Percentiles rank a stretch among this genome's conserved stretches.
Evolutionary conservation across 2,797 vertebrate species (phyloP).

Genomic region (Arnoldichthys spilopterus): DNA sequence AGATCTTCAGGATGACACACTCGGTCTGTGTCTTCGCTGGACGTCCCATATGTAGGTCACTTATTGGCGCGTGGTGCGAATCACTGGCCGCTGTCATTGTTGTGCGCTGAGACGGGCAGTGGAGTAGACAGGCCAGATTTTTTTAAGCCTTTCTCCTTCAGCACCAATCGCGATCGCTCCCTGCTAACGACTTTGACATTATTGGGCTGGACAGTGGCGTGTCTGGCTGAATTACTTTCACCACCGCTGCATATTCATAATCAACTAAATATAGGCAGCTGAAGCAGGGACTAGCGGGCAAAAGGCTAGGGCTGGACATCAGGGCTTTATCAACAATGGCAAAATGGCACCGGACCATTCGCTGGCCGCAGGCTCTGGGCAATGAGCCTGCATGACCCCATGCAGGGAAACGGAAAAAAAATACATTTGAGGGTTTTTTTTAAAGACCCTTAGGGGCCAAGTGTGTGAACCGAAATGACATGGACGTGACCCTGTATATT

Average conservation of each 20-base stretch:
- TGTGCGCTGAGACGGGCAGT: constrained; percentile 53
- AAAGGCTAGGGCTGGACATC: constrained; percentile 79
- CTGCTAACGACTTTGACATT: constrained; percentile 80
- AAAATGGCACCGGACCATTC: constrained; percentile 78
- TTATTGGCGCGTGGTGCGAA: constrained; percentile 11
- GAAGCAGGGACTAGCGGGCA: constrained; percentile 79
- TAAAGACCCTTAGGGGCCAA: constrained; percentile 30
- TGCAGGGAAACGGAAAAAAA: constrained; percentile 57
- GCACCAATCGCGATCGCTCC: constrained; percentile 51
- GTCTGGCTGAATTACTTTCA: constrained; percentile 93
- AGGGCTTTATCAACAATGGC: constrained; percentile 80
- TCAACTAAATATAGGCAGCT: constrained; percentile 86
- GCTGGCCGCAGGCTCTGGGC: constrained; percentile 58
- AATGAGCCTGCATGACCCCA: constrained; percentile 61
- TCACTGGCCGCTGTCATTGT: constrained; percentile 53
- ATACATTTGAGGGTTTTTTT: constrained; percentile 35
- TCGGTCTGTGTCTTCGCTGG: constrained; percentile 14
- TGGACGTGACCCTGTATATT: constrained; percentile 40
- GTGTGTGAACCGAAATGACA: constrained; percentile 22
- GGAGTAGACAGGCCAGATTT: constrained; percentile 54
- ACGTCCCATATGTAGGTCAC: constrained; percentile 61
- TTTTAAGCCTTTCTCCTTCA: constrained; percentile 61
- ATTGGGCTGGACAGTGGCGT: constrained; percentile 87
- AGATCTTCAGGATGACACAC: constrained; percentile 31
- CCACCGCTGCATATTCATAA: constrained; percentile 88